A percentile compares a stretch with the other conserved stretches of the same genome.
Evolutionary conservation across 1,140 invertebrate species (phyloP).

Genomic region (Plectrocnemia conspersa): DNA sequence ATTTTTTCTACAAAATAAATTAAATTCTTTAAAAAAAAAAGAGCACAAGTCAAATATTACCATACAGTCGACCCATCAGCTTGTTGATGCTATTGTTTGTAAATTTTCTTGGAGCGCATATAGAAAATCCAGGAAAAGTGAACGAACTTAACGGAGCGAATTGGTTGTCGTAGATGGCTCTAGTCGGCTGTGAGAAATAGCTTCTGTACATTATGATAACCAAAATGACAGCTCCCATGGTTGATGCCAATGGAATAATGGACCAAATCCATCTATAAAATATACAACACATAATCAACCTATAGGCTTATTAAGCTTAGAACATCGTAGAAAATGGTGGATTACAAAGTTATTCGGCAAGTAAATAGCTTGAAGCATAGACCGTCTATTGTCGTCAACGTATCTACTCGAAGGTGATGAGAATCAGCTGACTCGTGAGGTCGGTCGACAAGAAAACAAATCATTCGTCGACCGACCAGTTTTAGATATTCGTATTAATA

Average conservation of each 20-base stretch:
- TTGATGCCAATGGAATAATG: conserved; percentile 32
- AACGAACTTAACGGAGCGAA: conserved; percentile 36
- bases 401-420: no score
- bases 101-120: conserved; percentile 38
- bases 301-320: no score
- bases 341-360: no score
- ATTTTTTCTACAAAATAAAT: conserved; percentile 25
- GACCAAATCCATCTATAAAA: conserved; percentile 38
- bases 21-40: conserved; percentile 1
- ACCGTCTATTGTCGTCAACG: no score
- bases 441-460: no score
- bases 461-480: no score
- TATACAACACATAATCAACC: no score
- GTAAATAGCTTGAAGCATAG: no score
- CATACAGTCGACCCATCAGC: conserved; percentile 1
- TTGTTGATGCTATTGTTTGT: conserved; percentile 33
- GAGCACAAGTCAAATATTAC: neutral
- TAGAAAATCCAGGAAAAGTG: conserved; percentile 39
- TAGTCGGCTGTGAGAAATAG: conserved; percentile 37
- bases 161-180: conserved; percentile 36
- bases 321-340: no score
- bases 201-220: conserved; percentile 36
- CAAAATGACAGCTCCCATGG: conserved; percentile 36
- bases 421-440: no score
- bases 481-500: no score